phyloP scores from a whole-genome alignment of 1,140 invertebrate genomes.

The Tetragnatha versicolor region DNA sequence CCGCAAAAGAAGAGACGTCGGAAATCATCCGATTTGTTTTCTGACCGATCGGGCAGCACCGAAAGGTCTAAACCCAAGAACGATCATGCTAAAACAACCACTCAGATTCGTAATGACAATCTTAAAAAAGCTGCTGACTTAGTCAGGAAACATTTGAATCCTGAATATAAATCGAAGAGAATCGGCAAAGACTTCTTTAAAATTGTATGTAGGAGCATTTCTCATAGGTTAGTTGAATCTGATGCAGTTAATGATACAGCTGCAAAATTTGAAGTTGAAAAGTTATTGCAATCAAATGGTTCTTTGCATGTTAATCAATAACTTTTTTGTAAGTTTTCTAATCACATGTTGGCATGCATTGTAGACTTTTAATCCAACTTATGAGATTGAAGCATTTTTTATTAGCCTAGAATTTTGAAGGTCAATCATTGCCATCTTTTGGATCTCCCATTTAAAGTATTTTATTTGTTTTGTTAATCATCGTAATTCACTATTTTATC shows the following conservation, averaged over 20 bases:
- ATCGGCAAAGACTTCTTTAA: constrained; percentile 57
- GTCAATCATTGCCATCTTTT: no score
- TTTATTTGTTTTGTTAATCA: no score
- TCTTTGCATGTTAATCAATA: background rate
- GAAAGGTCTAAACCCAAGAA: constrained; percentile 14
- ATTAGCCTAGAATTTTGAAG: no score
- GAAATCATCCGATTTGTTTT: background rate
- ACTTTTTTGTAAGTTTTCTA: background rate
- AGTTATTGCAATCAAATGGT: constrained; percentile 44
- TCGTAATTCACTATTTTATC: no score
- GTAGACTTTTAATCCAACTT: no score
- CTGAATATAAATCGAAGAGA: constrained; percentile 52
- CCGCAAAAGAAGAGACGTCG: background rate
- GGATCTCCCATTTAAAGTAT: no score
- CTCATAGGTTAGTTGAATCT: constrained; percentile 51
- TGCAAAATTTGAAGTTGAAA: constrained; percentile 50
- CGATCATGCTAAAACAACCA: constrained; percentile 31
- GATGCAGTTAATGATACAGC: constrained; percentile 45
- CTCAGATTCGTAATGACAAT: constrained; percentile 45
- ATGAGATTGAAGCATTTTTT: no score
- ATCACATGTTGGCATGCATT: no score
- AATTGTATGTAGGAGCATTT: constrained; percentile 53
- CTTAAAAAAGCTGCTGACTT: constrained; percentile 55
- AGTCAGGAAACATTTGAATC: constrained; percentile 53
- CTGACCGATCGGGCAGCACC: background rate